Evolutionary conservation across 2,888 invertebrate genomes (phyloP).

Genomic region (Siphlonurus alternatus): DNA sequence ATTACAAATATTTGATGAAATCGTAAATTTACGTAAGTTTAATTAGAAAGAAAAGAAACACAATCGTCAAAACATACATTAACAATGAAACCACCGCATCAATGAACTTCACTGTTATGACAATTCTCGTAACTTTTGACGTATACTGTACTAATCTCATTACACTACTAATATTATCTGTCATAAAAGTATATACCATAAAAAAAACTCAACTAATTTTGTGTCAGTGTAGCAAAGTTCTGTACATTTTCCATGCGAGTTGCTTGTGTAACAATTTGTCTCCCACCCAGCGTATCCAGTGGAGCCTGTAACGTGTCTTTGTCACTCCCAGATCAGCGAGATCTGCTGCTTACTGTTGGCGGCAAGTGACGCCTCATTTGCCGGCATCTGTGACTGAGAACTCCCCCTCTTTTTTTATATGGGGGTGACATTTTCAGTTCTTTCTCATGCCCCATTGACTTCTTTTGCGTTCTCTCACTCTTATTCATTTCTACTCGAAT

Average conservation of each 20-base stretch:
- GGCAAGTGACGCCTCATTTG: neutral
- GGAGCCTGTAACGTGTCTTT: neutral
- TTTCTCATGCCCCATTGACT: neutral
- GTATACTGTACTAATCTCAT: too few relatives aligned
- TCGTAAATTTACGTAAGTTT: too few relatives aligned
- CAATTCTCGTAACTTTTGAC: too few relatives aligned
- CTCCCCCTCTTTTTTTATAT: neutral
- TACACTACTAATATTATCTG: neutral
- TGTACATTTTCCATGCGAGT: neutral
- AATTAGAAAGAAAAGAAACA: too few relatives aligned
- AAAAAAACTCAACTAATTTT: neutral
- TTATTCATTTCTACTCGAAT: too few relatives aligned
- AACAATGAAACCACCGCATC: too few relatives aligned
- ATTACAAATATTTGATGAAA: too few relatives aligned
- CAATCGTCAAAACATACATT: too few relatives aligned
- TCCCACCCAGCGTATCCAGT: neutral
- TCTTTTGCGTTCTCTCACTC: neutral
- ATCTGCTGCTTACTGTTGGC: neutral
- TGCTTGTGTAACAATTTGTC: neutral
- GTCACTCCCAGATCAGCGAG: neutral
- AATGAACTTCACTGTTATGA: too few relatives aligned
- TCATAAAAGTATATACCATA: neutral
- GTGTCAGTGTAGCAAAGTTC: neutral
- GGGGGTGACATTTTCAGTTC: neutral
- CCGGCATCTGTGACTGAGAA: neutral